Conservation (phyloP, 2,113 vertebrate species). For the Petrocephalus zakoni region DNA sequence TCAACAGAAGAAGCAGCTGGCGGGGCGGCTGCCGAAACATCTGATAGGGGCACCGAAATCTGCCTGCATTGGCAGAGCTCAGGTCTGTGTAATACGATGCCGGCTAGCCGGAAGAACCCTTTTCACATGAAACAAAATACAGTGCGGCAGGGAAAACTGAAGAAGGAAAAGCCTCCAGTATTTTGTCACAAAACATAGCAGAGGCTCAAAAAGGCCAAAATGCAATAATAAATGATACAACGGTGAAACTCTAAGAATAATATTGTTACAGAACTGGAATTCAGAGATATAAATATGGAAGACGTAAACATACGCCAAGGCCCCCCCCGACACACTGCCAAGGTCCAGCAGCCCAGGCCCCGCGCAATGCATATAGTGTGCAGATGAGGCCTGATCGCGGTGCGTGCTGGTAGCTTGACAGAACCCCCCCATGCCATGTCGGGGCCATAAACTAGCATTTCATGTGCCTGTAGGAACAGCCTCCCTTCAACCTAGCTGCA, state of each 20-base stretch:
- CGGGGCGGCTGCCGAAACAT: neutral
- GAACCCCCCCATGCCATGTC: too few species aligned
- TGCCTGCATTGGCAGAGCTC: neutral
- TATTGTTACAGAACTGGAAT: neutral
- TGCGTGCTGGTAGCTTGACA: neutral
- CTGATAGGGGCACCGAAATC: neutral
- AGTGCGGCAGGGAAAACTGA: neutral
- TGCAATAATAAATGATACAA: neutral
- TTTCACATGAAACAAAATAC: neutral
- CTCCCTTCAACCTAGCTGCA: neutral
- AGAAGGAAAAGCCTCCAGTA: neutral
- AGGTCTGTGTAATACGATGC: neutral
- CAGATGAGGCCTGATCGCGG: neutral
- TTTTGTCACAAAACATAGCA: constrained; percentile 1
- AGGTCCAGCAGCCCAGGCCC: too few species aligned
- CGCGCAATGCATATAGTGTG: neutral
- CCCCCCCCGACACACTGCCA: neutral
- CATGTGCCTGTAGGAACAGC: too few species aligned
- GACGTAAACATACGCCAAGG: neutral
- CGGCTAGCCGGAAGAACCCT: neutral
- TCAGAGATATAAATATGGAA: neutral
- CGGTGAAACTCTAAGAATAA: neutral
- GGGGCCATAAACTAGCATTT: too few species aligned
- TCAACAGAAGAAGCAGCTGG: constrained; percentile 4
- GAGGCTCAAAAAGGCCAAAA: neutral